phyloP scores from a whole-genome alignment of 2,797 vertebrate genomes.

The Parotocinclus haroldoi region DNA sequence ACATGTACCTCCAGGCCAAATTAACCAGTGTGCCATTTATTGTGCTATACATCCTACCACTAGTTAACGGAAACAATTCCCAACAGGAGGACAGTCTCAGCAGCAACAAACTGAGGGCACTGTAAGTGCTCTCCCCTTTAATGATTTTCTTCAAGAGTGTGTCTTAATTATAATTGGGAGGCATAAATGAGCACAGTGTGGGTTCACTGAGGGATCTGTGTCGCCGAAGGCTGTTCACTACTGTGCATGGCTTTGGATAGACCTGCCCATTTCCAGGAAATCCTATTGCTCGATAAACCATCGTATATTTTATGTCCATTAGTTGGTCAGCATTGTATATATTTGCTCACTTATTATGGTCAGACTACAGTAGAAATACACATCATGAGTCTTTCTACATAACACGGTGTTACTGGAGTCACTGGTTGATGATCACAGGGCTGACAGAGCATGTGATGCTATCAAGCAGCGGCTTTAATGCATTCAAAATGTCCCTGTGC shows the following conservation, averaged over 20 bases:
- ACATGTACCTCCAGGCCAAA: too few relatives aligned
- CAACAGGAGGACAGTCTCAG: too few relatives aligned
- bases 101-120: slow-evolving; percentile 16
- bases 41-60: too few relatives aligned
- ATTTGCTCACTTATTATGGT: slow-evolving; percentile 35
- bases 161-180: slow-evolving; percentile 44
- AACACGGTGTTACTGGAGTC: slow-evolving; percentile 46
- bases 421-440: slow-evolving; percentile 25
- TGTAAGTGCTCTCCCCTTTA: slow-evolving; percentile 20
- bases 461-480: slow-evolving; percentile 48
- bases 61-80: too few relatives aligned
- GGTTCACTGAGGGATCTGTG: slow-evolving; percentile 9
- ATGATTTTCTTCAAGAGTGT: slow-evolving; percentile 38
- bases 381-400: slow-evolving; percentile 48
- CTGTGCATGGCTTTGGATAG: slow-evolving; percentile 14
- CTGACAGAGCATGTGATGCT: slow-evolving; percentile 42
- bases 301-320: too few relatives aligned
- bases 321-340: not conserved
- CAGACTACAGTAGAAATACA: slow-evolving; percentile 41
- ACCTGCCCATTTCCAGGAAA: too few relatives aligned
- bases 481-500: slow-evolving; percentile 58
- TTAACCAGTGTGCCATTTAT: too few relatives aligned
- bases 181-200: slow-evolving; percentile 28
- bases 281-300: too few relatives aligned
- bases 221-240: slow-evolving; percentile 12